A percentile compares a stretch with the other conserved stretches of the same genome.
Conservation (phyloP, 2,888 invertebrate species). For the Diachrysia chrysitis region DNA sequence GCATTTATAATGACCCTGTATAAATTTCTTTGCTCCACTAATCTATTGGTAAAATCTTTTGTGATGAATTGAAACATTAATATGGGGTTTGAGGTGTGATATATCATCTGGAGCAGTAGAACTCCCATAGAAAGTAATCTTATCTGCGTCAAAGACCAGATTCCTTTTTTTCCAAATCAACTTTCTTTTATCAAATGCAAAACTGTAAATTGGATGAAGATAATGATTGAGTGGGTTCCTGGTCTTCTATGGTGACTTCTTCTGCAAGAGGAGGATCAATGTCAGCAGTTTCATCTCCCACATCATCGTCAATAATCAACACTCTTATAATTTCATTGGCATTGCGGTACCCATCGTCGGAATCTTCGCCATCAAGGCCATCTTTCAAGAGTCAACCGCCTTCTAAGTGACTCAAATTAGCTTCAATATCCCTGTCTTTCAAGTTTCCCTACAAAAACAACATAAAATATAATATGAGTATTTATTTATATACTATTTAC, state of each 20-base stretch:
- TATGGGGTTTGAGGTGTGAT: slow-evolving; percentile 60
- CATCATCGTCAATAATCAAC: slow-evolving; percentile 53
- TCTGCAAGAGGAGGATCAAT: slow-evolving; percentile 53
- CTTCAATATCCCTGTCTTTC: slow-evolving; percentile 31
- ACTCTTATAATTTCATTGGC: slow-evolving; percentile 65
- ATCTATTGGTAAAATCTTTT: slow-evolving; percentile 42
- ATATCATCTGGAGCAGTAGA: slow-evolving; percentile 39
- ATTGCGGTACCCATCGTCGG: slow-evolving; percentile 62
- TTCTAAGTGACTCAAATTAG: slow-evolving; percentile 61
- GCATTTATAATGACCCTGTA: no score
- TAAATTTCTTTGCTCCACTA: slow-evolving; percentile 31
- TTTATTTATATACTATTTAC: no score
- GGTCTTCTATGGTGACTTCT: slow-evolving; percentile 30
- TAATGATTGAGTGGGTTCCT: slow-evolving; percentile 57
- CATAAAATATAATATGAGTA: no score
- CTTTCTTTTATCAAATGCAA: slow-evolving; percentile 67
- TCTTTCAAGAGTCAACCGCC: slow-evolving; percentile 64
- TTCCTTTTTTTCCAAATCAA: slow-evolving; percentile 65
- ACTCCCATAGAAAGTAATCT: slow-evolving; percentile 56
- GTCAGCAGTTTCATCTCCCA: slow-evolving; percentile 59
- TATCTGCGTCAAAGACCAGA: slow-evolving; percentile 62
- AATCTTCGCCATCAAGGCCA: slow-evolving; percentile 61
- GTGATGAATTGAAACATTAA: slow-evolving; percentile 49
- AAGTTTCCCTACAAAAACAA: slow-evolving; percentile 64
- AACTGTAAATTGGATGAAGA: slow-evolving; percentile 47